These are phyloP conservation scores for Drosophila nigricruria DNA, from an alignment of 2,888 invertebrate genomes.

Conservation along the genomic window DNA sequence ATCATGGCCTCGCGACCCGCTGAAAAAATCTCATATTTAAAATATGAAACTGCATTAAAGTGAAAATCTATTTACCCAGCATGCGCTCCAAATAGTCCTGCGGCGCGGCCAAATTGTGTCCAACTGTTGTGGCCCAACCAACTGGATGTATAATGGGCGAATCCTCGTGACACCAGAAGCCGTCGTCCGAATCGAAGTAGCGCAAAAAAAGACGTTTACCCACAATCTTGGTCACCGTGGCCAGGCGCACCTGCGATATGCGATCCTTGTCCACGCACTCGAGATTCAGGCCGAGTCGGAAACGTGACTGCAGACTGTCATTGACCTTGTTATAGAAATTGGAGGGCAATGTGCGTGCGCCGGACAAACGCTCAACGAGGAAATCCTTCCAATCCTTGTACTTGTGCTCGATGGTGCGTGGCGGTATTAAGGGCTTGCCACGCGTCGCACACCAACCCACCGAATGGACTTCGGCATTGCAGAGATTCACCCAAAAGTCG, in stretches of 20 bases:
- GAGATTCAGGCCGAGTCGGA: constrained; percentile 92
- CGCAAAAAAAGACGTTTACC: constrained; percentile 96
- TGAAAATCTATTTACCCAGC: constrained; percentile 86
- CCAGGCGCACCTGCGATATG: constrained; percentile 96
- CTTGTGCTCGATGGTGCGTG: constrained; percentile 95
- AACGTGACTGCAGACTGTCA: constrained; percentile 93
- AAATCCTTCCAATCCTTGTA: constrained; percentile 98
- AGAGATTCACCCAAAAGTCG: constrained; percentile 98
- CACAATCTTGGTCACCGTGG: constrained; percentile 94
- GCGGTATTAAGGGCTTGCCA: constrained; percentile 97
- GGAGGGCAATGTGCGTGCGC: constrained; percentile 96
- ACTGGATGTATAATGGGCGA: constrained; percentile 97
- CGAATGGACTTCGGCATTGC: constrained; percentile 97
- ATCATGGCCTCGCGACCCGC: constrained; percentile 85
- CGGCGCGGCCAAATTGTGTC: constrained; percentile 95
- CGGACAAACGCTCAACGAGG: constrained; percentile 95
- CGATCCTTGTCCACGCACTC: constrained; percentile 98
- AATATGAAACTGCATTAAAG: neutral
- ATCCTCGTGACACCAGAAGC: constrained; percentile 99
- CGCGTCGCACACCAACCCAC: constrained; percentile 99
- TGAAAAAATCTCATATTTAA: constrained; percentile 32
- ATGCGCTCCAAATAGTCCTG: constrained; percentile 91
- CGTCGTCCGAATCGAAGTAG: constrained; percentile 95
- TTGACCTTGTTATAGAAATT: constrained; percentile 96
- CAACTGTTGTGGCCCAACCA: constrained; percentile 97